Conservation (phyloP, 92 coral and sea anemone genomes). For the Porites rus region DNA sequence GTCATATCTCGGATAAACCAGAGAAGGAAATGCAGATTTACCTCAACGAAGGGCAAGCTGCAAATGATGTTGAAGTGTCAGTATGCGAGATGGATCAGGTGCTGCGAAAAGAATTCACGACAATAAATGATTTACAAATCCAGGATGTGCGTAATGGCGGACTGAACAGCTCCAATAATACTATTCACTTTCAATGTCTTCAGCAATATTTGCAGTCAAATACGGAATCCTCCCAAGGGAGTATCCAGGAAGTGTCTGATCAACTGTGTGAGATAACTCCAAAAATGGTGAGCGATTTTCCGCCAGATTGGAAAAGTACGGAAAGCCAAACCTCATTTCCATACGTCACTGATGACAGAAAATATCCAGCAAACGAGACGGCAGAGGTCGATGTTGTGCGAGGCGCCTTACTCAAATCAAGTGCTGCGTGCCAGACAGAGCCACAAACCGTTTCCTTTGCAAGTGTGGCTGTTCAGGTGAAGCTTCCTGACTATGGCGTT, state of each 20-base stretch:
- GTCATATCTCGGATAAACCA: no score
- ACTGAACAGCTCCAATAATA: background rate
- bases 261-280: conserved; percentile 3
- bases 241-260: background rate
- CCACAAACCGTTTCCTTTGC: background rate
- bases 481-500: background rate
- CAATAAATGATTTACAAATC: background rate
- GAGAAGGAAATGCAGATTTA: background rate
- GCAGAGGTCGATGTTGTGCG: background rate
- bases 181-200: conserved; percentile 6
- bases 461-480: conserved; percentile 16
- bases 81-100: background rate
- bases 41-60: background rate
- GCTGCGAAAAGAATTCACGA: no score
- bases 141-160: background rate
- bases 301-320: conserved; percentile 6
- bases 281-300: background rate
- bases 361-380: conserved; percentile 4
- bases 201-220: background rate
- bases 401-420: background rate
- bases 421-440: conserved; percentile 31
- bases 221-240: no score
- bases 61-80: background rate
- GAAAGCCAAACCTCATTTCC: conserved; percentile 12
- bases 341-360: background rate